Conservation (phyloP, 2,888 invertebrate genomes). For the Adelphocoris suturalis region DNA sequence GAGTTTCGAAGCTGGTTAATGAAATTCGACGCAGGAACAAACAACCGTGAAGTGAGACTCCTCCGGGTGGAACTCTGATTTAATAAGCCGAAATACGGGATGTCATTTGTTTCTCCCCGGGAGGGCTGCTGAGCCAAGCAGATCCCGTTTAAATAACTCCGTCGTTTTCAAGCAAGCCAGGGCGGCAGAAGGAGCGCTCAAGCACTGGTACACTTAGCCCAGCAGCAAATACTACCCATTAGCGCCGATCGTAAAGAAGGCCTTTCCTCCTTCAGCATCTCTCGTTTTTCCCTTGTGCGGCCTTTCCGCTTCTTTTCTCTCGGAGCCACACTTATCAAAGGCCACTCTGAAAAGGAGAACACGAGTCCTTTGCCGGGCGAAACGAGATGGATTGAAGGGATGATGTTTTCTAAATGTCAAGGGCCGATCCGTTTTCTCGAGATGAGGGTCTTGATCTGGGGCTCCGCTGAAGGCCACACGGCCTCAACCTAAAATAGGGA, state of each 20-base stretch:
- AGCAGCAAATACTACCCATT: constrained; percentile 17
- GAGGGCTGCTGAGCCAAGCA: background rate
- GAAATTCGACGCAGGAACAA: background rate
- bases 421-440: background rate
- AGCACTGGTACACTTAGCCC: background rate
- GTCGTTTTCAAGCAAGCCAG: background rate
- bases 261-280: background rate
- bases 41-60: constrained; percentile 3
- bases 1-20: background rate
- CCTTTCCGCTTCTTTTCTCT: background rate
- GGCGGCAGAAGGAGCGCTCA: background rate
- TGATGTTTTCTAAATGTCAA: background rate
- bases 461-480: constrained; percentile 3
- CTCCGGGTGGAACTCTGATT: background rate
- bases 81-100: constrained; percentile 12
- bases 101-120: background rate
- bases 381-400: constrained; percentile 6
- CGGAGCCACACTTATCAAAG: background rate
- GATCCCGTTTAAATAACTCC: background rate
- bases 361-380: background rate
- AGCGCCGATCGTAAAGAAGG: constrained; percentile 1
- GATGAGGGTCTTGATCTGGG: background rate
- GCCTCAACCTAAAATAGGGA: background rate
- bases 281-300: background rate
- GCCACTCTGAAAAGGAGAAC: background rate